A percentile compares a stretch with the other conserved stretches of the same genome.
These are phyloP conservation scores for Tragopan temminckii DNA, from an alignment of 2,797 vertebrate genomes.

Conservation along the genomic window DNA sequence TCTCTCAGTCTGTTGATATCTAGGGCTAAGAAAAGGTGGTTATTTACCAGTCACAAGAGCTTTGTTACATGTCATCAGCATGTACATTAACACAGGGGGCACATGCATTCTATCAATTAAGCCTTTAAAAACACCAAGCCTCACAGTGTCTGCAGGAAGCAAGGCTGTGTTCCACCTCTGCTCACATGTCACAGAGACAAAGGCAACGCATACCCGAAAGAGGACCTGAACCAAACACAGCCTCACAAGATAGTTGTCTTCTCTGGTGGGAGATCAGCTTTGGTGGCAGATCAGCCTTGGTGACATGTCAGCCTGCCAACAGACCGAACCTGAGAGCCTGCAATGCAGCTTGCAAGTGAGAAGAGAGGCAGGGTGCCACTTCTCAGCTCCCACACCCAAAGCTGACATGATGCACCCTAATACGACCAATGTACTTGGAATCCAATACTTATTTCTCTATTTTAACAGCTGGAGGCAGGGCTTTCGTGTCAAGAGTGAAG, in stretches of 20 bases:
- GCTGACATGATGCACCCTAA: background rate
- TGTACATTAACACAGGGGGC: no score
- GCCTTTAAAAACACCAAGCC: no score
- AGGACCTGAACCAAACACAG: background rate
- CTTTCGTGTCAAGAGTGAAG: background rate
- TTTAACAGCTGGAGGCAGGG: background rate
- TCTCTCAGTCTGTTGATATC: no score
- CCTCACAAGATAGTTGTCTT: fast-evolving
- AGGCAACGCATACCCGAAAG: background rate
- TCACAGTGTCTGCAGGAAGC: no score
- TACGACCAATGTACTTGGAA: background rate
- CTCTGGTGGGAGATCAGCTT: fast-evolving
- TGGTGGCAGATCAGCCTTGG: fast-evolving
- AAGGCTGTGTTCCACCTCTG: no score
- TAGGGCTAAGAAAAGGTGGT: no score
- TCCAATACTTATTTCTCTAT: background rate
- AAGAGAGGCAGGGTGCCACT: background rate
- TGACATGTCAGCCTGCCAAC: fast-evolving
- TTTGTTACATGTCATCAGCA: no score
- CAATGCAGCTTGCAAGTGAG: background rate
- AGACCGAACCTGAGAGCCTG: background rate
- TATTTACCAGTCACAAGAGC: no score
- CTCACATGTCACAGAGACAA: no score
- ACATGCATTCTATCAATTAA: no score
- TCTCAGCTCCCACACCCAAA: background rate